These are phyloP conservation scores for Brachionus koreanus DNA, from an alignment of 1,140 invertebrate species.

Conservation along the genomic window DNA sequence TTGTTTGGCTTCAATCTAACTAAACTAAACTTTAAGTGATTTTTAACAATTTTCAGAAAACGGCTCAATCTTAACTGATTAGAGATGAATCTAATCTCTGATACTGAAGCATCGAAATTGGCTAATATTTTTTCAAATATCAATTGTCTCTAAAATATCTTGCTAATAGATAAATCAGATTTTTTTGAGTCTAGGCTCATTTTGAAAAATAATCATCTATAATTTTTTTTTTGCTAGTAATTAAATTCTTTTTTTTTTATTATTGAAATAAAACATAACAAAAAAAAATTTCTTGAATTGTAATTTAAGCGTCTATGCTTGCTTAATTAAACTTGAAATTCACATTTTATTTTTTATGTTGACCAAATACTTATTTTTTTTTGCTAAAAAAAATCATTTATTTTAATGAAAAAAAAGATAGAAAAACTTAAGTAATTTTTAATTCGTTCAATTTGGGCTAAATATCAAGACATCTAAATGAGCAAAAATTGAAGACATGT, in stretches of 20 bases:
- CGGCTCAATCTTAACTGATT: background rate
- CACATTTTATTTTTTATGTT: background rate
- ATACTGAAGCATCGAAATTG: background rate
- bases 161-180: constrained; percentile 8
- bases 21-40: constrained; percentile 4
- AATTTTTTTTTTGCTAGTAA: background rate
- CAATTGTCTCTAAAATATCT: background rate
- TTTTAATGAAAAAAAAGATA: background rate
- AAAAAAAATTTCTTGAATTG: background rate
- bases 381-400: background rate
- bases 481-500: background rate
- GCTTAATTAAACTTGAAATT: background rate
- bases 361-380: background rate
- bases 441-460: background rate
- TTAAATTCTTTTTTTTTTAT: background rate
- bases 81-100: background rate
- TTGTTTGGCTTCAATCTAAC: background rate
- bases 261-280: background rate
- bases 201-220: background rate
- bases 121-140: background rate
- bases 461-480: background rate
- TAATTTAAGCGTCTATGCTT: background rate
- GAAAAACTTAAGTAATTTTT: background rate
- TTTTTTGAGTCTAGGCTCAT: background rate
- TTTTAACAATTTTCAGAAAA: background rate